A percentile compares a stretch with the other conserved stretches of the same genome.
phyloP scores from a whole-genome alignment of 2,797 vertebrate genomes.

The Tadarida brasiliensis region DNA sequence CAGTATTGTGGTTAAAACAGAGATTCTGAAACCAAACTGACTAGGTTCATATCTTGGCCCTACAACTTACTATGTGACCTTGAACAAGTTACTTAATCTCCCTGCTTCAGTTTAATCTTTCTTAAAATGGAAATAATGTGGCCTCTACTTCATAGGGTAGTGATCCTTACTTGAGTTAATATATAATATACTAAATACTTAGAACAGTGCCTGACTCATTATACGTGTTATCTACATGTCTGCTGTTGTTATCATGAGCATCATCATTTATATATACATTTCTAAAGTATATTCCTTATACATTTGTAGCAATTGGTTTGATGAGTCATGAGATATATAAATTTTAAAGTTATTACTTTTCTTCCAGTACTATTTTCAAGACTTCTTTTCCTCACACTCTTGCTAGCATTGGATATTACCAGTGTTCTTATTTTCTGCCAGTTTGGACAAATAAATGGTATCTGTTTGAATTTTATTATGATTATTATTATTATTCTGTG shows the following conservation, averaged over 20 bases:
- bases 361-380: background rate
- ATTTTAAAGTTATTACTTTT: conserved; percentile 11
- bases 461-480: conserved; percentile 6
- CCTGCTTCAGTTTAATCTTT: background rate
- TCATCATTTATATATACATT: background rate
- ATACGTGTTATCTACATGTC: background rate
- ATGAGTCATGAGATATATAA: background rate
- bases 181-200: background rate
- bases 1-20: background rate
- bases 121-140: background rate
- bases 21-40: background rate
- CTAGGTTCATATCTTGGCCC: background rate
- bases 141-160: background rate
- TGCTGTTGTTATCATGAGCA: background rate
- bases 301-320: background rate
- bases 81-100: background rate
- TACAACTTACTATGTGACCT: background rate
- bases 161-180: background rate
- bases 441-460: background rate
- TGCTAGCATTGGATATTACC: background rate
- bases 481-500: background rate
- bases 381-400: background rate
- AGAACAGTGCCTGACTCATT: background rate
- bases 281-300: background rate
- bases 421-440: background rate